These are phyloP conservation scores for Onchidella celtica DNA, from an alignment of 2,888 invertebrate genomes.

Conservation along the genomic window DNA sequence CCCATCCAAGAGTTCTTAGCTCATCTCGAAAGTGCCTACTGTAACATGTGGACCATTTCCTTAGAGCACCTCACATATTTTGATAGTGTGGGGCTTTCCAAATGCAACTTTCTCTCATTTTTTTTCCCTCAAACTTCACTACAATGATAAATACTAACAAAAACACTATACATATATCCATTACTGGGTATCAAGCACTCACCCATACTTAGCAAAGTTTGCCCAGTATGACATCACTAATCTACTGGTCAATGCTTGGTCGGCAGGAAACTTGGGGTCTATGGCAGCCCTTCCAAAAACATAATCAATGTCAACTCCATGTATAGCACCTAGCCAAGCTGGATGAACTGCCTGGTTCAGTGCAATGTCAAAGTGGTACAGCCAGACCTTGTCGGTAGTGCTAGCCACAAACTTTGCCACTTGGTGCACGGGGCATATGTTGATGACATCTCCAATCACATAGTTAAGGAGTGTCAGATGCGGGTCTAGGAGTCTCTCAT, in stretches of 20 bases:
- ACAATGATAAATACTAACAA: too few relatives aligned
- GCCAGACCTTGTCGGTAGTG: neutral
- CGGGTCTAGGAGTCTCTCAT: neutral
- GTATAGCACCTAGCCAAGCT: conserved; percentile 1
- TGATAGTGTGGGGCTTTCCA: too few relatives aligned
- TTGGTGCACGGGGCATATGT: neutral
- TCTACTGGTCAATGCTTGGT: neutral
- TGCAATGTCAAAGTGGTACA: neutral
- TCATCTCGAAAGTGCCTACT: too few relatives aligned
- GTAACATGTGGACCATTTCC: too few relatives aligned
- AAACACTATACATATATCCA: too few relatives aligned
- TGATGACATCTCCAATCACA: neutral
- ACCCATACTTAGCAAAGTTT: conserved; percentile 24
- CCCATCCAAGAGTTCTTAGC: too few relatives aligned
- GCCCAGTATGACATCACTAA: neutral
- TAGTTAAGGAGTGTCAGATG: neutral
- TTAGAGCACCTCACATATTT: too few relatives aligned
- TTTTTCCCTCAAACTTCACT: too few relatives aligned
- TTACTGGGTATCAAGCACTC: too few relatives aligned
- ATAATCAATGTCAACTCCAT: neutral
- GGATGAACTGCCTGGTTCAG: neutral
- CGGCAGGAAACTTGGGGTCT: neutral
- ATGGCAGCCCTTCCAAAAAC: neutral
- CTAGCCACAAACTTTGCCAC: neutral
- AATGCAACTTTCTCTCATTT: too few relatives aligned